Evolutionary conservation across 2,888 invertebrate genomes (phyloP), one percentile per base, ranked within the genome.

Genomic region (Chloroclysta siterata): DNA sequence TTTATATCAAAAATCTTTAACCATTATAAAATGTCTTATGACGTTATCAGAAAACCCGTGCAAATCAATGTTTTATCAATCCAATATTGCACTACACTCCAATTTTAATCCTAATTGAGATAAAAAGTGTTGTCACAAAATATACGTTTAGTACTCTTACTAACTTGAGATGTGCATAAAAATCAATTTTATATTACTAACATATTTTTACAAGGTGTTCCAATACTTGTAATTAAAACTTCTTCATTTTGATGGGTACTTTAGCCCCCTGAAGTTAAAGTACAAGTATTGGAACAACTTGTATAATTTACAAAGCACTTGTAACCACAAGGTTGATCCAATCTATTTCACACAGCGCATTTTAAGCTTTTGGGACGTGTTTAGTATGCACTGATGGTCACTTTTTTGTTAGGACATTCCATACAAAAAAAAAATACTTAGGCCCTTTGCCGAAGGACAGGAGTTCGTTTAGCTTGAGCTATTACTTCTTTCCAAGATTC

Each of bases 121-220:
- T 15, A 56, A 48, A 36, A 55, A 47, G 55, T 36, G n/a, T 50
- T 46, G 14, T 48, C 28, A 39, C 39, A 56, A 48, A 48, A 56
- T 15, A 47, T 44, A 54, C 44, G n/a, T n/a, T 8, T 4, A 22
- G 22, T 48, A 48, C n/a, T 54, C n/a, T 33, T 7, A 36, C 36
- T 17, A 41, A 28, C n/a, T 44, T 0, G 44, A 56, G 41, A 48
- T 48, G 41, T 14, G 56, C 41, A 39, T 47, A 28, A 39, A 48
- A 56, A 36, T n/a, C 33, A 17, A 15, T 46, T 46, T 41, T 39
- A 39, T 39, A 39, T 39, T 39, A 36, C 41, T 53, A 53, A 51
- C 48, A 39, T 50, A 53, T 53, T 10, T 13, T n/a, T n/a, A n/a
- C n/a, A n/a, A n/a, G n/a, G n/a, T n/a, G n/a, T n/a, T n/a, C n/a